Conservation (phyloP, 1,140 invertebrate species). For the Dendrolimus punctatus region DNA sequence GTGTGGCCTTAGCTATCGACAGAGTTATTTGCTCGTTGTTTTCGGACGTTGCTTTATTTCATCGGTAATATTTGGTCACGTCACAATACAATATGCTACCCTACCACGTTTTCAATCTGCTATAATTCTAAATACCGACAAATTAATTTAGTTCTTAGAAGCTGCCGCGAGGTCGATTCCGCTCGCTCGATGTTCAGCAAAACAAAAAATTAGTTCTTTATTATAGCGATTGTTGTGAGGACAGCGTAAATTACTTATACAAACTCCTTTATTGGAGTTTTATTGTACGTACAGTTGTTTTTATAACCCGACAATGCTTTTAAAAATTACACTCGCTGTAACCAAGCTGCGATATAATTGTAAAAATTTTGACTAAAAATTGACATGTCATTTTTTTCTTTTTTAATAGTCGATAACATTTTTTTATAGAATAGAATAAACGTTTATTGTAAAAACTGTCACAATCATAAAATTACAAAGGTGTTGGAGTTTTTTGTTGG, state of each 20-base stretch:
- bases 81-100: constrained; percentile 25
- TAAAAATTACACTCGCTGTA: neutral
- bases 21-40: constrained; percentile 25
- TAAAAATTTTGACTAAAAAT: no score
- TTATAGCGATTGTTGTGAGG: constrained; percentile 30
- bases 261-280: constrained; percentile 24
- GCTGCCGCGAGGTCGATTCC: constrained; percentile 36
- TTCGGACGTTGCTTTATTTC: constrained; percentile 18
- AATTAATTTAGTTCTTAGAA: constrained; percentile 46
- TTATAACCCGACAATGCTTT: constrained; percentile 25
- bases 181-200: constrained; percentile 32
- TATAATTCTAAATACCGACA: constrained; percentile 39
- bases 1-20: constrained; percentile 31
- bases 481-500: no score
- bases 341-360: no score
- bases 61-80: constrained; percentile 20
- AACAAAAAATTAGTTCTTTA: constrained; percentile 38
- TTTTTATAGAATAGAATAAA: no score
- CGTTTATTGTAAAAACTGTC: no score
- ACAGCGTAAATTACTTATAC: constrained; percentile 34
- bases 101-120: constrained; percentile 38
- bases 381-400: no score
- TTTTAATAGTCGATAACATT: no score
- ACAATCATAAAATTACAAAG: no score
- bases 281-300: constrained; percentile 23